Percentiles rank a stretch among this genome's conserved stretches.
Evolutionary conservation across 2,888 invertebrate genomes (phyloP).

Genomic region (Agonum fuliginosum): DNA sequence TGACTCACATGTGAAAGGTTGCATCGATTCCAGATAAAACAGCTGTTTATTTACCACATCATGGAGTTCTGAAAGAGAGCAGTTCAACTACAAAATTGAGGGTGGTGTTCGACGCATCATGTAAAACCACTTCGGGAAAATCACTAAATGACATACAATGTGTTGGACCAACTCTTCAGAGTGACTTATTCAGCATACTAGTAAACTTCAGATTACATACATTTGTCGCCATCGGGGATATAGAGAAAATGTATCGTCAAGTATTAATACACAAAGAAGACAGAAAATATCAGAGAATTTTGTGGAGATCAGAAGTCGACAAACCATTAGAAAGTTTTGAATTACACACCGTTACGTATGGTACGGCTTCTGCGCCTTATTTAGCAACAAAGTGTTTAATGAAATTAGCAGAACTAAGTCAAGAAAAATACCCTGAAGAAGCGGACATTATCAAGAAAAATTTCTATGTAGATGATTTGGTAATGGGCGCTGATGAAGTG

Average conservation of each 20-base stretch:
- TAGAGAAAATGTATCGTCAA: slow-evolving; percentile 43
- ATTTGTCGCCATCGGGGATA: background rate
- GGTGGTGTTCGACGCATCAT: background rate
- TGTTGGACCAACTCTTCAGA: slow-evolving; percentile 8
- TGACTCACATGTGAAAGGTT: background rate
- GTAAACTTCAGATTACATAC: background rate
- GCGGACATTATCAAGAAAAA: background rate
- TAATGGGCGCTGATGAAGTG: background rate
- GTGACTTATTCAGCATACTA: slow-evolving; percentile 12
- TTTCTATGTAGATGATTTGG: slow-evolving; percentile 29
- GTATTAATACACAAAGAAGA: background rate
- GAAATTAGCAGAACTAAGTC: slow-evolving; percentile 12
- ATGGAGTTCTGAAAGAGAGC: slow-evolving; percentile 3
- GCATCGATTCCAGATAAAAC: background rate
- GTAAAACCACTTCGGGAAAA: background rate
- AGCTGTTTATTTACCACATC: slow-evolving; percentile 39
- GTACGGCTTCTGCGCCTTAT: slow-evolving; percentile 43
- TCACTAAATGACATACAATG: slow-evolving; percentile 16
- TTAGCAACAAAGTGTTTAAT: slow-evolving; percentile 17
- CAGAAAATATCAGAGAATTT: background rate
- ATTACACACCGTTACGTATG: slow-evolving; percentile 38
- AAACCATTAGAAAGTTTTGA: background rate
- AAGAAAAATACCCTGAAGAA: slow-evolving; percentile 1
- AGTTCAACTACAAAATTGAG: background rate
- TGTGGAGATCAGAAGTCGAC: background rate